Evolutionary conservation across 1,140 invertebrate species (phyloP), one percentile per base, ranked within the genome.

Genomic region (Orius laevigatus): DNA sequence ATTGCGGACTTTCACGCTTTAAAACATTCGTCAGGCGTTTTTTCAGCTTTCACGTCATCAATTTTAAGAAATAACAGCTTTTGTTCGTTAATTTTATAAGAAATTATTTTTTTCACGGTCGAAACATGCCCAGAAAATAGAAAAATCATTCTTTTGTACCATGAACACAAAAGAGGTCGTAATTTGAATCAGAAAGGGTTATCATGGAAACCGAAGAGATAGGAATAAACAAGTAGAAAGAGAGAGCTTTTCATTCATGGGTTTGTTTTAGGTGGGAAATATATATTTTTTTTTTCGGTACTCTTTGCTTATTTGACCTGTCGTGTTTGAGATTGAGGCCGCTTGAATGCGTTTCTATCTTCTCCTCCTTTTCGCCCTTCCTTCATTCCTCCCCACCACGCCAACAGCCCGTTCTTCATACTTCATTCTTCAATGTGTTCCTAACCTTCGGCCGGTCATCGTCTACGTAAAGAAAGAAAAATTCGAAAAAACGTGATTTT

Each of bases 151-250:
- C 38, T 19, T n/a, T n/a, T n/a, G n/a, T n/a, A n/a, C n/a, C n/a
- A n/a, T n/a, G 10, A 38, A 49, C 11, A 33, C 15, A 5, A 19
- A 20, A 14, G 52, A 55, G 55, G 56, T 54, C 57, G 57, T 58
- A 53, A 51, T 20, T 16, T 15, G n/a, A 14, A 41, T 33, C 25
- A 18, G n/a, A n/a, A n/a, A 15, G 12, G 36, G 12, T 25, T 15
- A 18, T 20, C 25, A 14, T 12, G 12, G 16, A 12, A 18, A n/a
- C n/a, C n/a, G n/a, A n/a, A n/a, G n/a, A n/a, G n/a, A n/a, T n/a
- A 20, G 16, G 8, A 5, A 18, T 19, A 20, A 20, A 14, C 14
- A 20, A 12, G 12, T 44, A 14, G 12, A 15, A 15, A 14, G 12
- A 18, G 12, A 14, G 12, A 20, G 16, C n/a, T 15, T 19, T 19